Evolutionary conservation across 2,888 invertebrate species (phyloP), one percentile per base, ranked within the genome.

Genomic region (Heliconius ethilla): DNA sequence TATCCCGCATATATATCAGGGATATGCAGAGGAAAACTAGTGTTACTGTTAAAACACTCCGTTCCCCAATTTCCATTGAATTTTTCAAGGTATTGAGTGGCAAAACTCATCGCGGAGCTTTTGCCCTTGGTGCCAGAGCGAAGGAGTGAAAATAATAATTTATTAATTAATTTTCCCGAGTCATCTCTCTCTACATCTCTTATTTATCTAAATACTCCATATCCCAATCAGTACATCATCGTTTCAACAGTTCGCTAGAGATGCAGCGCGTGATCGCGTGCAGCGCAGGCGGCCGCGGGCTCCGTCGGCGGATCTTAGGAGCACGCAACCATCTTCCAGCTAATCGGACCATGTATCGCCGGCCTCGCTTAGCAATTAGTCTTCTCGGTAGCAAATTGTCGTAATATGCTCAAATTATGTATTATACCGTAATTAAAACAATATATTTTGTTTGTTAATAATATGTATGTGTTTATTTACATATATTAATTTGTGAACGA

Each of bases 291-390:
- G 79, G 83, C 81, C 83, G 86, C 85, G 83, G 86, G 86, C 86
- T 84, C 82, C 82, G 87, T 81, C 88, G 87, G 87, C 85, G 82
- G 85, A 88, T 90, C 89, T 90, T 84, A 87, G 84, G 84, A 83
- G 86, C 92, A 92, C 91, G 92, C 92, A 87, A 91, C 82, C 85
- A 87, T 89, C 89, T 92, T 92, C 91, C 86, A 84, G 90, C 91
- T 93, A 92, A 92, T 93, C 91, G 86, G 85, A 81, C 84, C 84
- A 87, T 84, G 89, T 90, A 92, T 91, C 90, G 88, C 86, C 88
- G 86, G 87, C 86, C 87, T 87, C 86, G 87, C 87, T 88, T 81
- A 85, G 88, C 89, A 92, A 92, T 92, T 92, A 92, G 89, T 87
- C 85, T 91, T 91, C 90, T 89, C 86, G 86, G 90, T 91, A 92